Base-by-base conservation (phyloP, 2,888 invertebrate genomes). In the Stictocephala bisonia region DNA sequence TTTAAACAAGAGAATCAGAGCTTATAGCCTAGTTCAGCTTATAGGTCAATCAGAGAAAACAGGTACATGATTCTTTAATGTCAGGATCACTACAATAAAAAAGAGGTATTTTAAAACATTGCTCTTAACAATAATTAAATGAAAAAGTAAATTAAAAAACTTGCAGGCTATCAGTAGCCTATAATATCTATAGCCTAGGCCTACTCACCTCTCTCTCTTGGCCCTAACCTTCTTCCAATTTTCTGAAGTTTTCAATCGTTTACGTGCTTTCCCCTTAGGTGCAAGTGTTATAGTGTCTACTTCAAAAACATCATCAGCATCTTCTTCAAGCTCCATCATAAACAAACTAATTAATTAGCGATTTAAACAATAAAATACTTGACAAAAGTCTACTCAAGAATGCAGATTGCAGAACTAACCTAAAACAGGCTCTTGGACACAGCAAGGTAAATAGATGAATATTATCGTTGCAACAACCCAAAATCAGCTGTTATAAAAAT, bases 181-280 rank as follows among this genome's bases (percentile, higher is more conserved):
- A 51, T 20, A 51, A 51, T 51, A 51, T 51, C 53, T n/a, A n/a
- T n/a, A n/a, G n/a, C n/a, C n/a, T 51, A 51, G 22, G 53, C 53
- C 53, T 51, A 58, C n/a, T n/a, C n/a, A n/a, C 58, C 58, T 58
- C 58, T 58, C 58, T 58, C 58, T 58, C 58, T 58, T 58, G 58
- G 27, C 58, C 58, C 58, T 58, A 58, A 58, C 27, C 58, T 58
- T 58, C 58, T 58, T 6, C 58, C 58, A 58, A 58, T 50, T 50
- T 50, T 50, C 50, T 50, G 50, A 20, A 50, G 50, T 50, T 50
- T 50, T 50, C 44, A n/a, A n/a, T n/a, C n/a, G n/a, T n/a, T n/a
- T n/a, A n/a, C n/a, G n/a, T n/a, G n/a, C n/a, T 44, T 44, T 44
- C 44, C 44, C 44, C 44, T n/a, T 44, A 44, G 44, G 44, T 11